Percentiles rank a stretch among this genome's conserved stretches.
phyloP scores from a whole-genome alignment of 2,888 invertebrate genomes.

The Smittia sp. region DNA sequence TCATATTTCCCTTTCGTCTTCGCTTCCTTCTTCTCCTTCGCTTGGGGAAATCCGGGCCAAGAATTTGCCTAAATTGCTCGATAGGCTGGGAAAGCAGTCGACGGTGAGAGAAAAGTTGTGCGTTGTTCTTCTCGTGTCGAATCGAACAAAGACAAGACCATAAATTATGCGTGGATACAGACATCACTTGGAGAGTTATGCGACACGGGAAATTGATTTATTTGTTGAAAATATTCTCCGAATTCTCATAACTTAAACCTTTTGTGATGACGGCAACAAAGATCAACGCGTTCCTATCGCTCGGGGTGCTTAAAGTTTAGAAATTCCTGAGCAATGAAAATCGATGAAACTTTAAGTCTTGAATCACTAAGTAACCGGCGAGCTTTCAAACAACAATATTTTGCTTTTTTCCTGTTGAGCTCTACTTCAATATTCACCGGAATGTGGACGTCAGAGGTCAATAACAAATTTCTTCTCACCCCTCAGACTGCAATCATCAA shows the following conservation, averaged over 20 bases:
- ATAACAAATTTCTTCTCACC: conserved; percentile 22
- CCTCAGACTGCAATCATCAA: conserved; percentile 41
- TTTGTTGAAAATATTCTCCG: background rate
- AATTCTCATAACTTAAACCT: conserved; percentile 10
- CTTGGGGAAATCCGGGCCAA: background rate
- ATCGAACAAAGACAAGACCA: background rate
- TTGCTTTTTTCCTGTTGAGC: background rate
- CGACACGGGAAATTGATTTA: conserved; percentile 8
- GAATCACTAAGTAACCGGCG: too few relatives aligned
- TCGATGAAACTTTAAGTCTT: background rate
- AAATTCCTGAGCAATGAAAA: background rate
- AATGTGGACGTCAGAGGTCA: conserved; percentile 33
- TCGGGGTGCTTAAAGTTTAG: background rate
- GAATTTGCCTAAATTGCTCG: background rate
- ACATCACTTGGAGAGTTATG: background rate
- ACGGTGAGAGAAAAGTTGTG: background rate
- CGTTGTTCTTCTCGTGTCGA: background rate
- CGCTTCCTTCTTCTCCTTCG: background rate
- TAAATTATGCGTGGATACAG: background rate
- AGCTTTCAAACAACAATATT: background rate
- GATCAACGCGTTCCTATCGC: conserved; percentile 3
- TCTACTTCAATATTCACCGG: too few relatives aligned
- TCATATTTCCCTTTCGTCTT: background rate
- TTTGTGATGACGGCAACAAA: conserved; percentile 6
- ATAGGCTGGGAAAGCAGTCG: background rate